phyloP scores from a whole-genome alignment of 2,113 vertebrate genomes.

The Lipophrys pholis region DNA sequence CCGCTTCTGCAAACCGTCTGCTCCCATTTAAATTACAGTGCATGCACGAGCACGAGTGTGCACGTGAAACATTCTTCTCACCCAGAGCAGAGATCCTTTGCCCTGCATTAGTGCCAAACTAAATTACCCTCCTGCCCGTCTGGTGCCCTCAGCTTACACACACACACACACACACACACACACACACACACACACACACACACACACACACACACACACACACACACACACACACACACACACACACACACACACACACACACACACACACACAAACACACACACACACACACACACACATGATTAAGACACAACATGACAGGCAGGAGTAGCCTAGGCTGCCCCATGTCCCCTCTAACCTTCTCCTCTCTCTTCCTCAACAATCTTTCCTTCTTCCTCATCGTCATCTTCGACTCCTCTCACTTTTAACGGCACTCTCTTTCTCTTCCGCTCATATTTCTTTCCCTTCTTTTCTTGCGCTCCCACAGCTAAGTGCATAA shows the following conservation, averaged over 20 bases:
- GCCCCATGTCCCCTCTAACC: slow-evolving; percentile 60
- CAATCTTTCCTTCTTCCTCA: background rate
- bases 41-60: slow-evolving; percentile 23
- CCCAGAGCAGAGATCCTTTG: slow-evolving; percentile 65
- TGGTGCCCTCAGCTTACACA: slow-evolving; percentile 64
- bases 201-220: slow-evolving; percentile 6
- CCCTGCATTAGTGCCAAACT: slow-evolving; percentile 81
- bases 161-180: slow-evolving; percentile 30
- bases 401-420: no score
- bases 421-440: no score
- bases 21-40: slow-evolving; percentile 46
- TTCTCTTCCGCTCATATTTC: background rate
- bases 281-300: slow-evolving; percentile 19
- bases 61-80: slow-evolving; percentile 58
- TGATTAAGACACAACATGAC: slow-evolving; percentile 71
- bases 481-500: background rate
- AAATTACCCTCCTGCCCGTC: slow-evolving; percentile 79
- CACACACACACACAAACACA: no score
- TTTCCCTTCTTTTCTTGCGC: background rate
- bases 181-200: slow-evolving; percentile 25
- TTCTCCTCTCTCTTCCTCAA: slow-evolving; percentile 1
- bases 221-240: slow-evolving; percentile 1
- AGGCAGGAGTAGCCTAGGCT: slow-evolving; percentile 51
- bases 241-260: no score
- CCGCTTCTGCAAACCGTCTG: slow-evolving; percentile 22